Base-by-base conservation (phyloP, 1,140 invertebrate genomes). In the Oreohelix idahoensis region DNA sequence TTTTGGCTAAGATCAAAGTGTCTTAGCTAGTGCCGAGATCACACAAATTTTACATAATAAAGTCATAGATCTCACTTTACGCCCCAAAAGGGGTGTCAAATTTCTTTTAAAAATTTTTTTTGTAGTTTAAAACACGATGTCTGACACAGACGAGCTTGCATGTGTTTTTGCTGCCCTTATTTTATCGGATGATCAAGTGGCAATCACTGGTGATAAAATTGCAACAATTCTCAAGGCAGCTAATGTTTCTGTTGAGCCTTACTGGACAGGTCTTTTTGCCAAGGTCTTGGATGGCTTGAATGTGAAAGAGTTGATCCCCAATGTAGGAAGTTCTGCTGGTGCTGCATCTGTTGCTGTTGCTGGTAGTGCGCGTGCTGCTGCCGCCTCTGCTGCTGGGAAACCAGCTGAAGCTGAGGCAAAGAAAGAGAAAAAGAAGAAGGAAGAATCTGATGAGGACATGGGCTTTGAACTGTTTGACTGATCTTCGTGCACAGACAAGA, bases 171-270 rank as follows among this genome's bases (percentile, higher is more conserved):
- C 97, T 88, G 96, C 98, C 88, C 95, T 99, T 85, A 97, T 99
- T 93, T 95, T 99, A 87, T 96, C 97, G 89, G 98, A 99, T 94
- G 98, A 99, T 93, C 97, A 99, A 93, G 96, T 99, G 85, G 96
- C 98, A 87, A 96, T 99, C 88, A 99, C 98, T 76, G 97, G 96
- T 88, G 98, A 99, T 90, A 99, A 99, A 94, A 98, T 99, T 90
- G 95, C 95, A 83, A 98, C 98, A 81, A 97, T 99, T 92, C 93
- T 99, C 88, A 99, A 99, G 93, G 98, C 98, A 38, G 98, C 98
- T 75, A 95, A 95, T 91, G 98, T 99, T 82, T 96, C 97, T 74
- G 96, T 99, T 36, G 98, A 99, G 92, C 98, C 98, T 32, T 99
- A 99, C 94, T 99, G 98, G 98, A 97, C 98, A 81, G 97, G 94